phyloP scores from a whole-genome alignment of 2,888 invertebrate species.

The Lasioglossum leucozonium region DNA sequence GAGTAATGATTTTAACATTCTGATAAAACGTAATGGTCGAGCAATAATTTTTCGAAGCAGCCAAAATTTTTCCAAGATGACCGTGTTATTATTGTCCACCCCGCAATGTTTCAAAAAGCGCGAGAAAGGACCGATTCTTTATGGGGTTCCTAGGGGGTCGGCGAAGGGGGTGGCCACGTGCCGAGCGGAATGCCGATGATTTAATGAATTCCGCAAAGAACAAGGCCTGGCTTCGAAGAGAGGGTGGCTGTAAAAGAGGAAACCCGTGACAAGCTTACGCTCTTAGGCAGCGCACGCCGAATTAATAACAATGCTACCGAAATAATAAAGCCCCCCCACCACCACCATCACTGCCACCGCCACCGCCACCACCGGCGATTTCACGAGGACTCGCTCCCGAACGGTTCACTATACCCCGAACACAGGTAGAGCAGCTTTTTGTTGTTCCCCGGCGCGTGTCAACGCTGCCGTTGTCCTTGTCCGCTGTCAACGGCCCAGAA shows the following conservation, averaged over 20 bases:
- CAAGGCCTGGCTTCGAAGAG: slow-evolving; percentile 49
- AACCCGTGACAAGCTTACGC: slow-evolving; percentile 78
- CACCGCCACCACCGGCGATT: neutral
- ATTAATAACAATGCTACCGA: slow-evolving; percentile 78
- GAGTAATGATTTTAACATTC: too few relatives aligned
- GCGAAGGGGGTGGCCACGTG: slow-evolving; percentile 65
- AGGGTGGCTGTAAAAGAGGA: slow-evolving; percentile 44
- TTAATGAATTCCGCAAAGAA: slow-evolving; percentile 80
- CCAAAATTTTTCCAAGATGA: neutral
- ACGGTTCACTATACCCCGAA: neutral
- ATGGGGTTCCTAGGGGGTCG: slow-evolving; percentile 27
- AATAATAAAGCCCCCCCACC: slow-evolving; percentile 68
- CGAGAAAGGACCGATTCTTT: neutral
- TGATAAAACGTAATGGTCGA: neutral
- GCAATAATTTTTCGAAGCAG: neutral
- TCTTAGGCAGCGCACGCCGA: slow-evolving; percentile 76
- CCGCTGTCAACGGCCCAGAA: neutral
- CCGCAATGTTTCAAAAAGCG: neutral
- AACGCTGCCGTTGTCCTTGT: neutral
- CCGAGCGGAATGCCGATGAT: slow-evolving; percentile 79
- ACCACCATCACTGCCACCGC: too few relatives aligned
- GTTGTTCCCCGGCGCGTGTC: neutral
- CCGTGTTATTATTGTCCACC: neutral
- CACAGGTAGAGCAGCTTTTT: neutral
- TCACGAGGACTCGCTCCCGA: neutral